phyloP scores from a whole-genome alignment of 2,888 invertebrate species.

The Pseudococcus jackbeardsleyi region DNA sequence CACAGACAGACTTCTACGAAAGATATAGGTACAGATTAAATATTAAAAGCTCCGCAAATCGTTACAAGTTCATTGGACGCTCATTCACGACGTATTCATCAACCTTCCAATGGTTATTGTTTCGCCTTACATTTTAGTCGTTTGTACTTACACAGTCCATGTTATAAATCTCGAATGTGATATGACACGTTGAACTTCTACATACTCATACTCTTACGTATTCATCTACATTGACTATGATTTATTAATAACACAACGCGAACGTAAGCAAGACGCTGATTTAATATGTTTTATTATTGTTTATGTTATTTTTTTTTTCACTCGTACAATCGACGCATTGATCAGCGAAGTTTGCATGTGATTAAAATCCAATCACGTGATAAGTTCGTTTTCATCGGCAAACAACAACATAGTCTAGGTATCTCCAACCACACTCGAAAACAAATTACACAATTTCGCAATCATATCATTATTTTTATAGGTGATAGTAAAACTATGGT shows the following conservation, averaged over 20 bases:
- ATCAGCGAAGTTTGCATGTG: background rate
- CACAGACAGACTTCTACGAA: background rate
- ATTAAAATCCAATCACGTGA: conserved; percentile 9
- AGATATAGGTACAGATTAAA: background rate
- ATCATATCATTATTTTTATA: background rate
- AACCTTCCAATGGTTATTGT: conserved; percentile 24
- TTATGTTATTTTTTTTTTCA: background rate
- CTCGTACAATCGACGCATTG: background rate
- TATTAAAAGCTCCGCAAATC: background rate
- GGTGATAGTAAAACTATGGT: background rate
- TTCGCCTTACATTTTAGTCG: background rate
- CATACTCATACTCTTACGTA: conserved; percentile 4
- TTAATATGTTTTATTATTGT: background rate
- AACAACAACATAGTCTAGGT: background rate
- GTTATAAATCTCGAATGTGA: conserved; percentile 28
- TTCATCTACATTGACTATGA: background rate
- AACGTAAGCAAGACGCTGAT: background rate
- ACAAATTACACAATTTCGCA: conserved; percentile 6
- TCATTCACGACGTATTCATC: background rate
- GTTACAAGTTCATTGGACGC: conserved; percentile 9
- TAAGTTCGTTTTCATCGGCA: conserved; percentile 2
- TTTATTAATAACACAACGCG: background rate
- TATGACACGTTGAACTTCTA: conserved; percentile 28
- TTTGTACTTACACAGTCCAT: background rate
- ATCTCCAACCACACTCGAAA: background rate